Conservation (phyloP, 2,888 invertebrate species). For the Erebia epiphron region DNA sequence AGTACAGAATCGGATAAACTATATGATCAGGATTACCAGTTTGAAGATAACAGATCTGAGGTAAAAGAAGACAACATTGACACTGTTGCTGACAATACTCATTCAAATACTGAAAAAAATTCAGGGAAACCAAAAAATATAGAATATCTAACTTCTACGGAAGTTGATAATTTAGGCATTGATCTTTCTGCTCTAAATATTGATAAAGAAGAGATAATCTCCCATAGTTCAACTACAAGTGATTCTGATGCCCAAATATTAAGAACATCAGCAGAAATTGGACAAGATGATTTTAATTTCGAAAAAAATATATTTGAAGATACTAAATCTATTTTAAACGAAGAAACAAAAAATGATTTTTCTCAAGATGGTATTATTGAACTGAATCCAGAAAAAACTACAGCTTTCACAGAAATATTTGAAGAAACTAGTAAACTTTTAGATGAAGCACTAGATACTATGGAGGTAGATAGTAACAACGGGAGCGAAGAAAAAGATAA, state of each 20-base stretch:
- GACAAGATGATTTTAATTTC: slow-evolving; percentile 22
- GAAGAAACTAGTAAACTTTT: slow-evolving; percentile 47
- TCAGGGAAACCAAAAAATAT: neutral
- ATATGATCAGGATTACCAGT: slow-evolving; percentile 54
- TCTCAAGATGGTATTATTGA: slow-evolving; percentile 34
- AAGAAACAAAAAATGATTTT: slow-evolving; percentile 38
- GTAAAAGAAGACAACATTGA: slow-evolving; percentile 38
- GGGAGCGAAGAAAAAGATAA: slow-evolving; percentile 29
- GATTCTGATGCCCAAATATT: slow-evolving; percentile 3
- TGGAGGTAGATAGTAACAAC: slow-evolving; percentile 32
- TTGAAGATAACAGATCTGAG: slow-evolving; percentile 63
- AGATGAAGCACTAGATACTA: slow-evolving; percentile 41
- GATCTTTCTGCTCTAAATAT: neutral
- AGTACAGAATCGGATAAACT: slow-evolving; percentile 26
- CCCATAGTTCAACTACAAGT: neutral
- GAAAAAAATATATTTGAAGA: slow-evolving; percentile 37
- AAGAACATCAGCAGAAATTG: slow-evolving; percentile 14
- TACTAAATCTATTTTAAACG: slow-evolving; percentile 39
- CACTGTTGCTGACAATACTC: slow-evolving; percentile 1
- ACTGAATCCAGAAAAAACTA: slow-evolving; percentile 30
- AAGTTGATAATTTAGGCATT: slow-evolving; percentile 9
- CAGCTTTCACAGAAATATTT: slow-evolving; percentile 40
- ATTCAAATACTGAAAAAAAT: neutral
- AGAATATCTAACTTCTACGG: slow-evolving; percentile 4
- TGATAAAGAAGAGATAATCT: neutral